These are phyloP conservation scores for Lepidocyrtinus sp. DNA, from an alignment of 2,888 invertebrate species.

Conservation along the genomic window DNA sequence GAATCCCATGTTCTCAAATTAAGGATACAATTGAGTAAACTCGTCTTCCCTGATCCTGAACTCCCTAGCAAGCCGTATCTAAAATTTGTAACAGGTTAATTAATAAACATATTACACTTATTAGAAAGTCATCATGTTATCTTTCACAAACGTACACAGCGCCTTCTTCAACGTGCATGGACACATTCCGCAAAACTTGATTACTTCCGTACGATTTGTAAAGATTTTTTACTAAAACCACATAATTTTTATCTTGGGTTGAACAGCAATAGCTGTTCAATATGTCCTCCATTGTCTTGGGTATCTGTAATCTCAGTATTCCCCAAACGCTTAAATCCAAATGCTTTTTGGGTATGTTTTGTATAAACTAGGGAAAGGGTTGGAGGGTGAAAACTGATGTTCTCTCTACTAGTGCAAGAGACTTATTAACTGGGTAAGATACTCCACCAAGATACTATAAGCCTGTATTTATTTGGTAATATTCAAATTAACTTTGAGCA, in stretches of 20 bases:
- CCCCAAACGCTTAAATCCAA: too few relatives aligned
- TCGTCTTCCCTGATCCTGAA: slow-evolving; percentile 92
- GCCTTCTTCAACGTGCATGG: background rate
- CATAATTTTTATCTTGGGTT: background rate
- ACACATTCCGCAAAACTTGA: background rate
- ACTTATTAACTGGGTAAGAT: too few relatives aligned
- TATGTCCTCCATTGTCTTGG: too few relatives aligned
- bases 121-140: background rate
- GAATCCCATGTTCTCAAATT: slow-evolving; percentile 87
- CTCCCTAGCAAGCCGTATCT: slow-evolving; percentile 95
- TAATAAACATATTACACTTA: background rate
- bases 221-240: background rate
- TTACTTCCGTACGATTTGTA: background rate
- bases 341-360: too few relatives aligned
- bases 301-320: too few relatives aligned
- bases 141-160: background rate
- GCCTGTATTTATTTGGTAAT: too few relatives aligned
- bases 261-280: too few relatives aligned
- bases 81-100: slow-evolving; percentile 69
- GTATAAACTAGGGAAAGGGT: too few relatives aligned
- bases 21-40: slow-evolving; percentile 91
- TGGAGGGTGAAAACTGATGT: too few relatives aligned
- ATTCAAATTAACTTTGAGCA: too few relatives aligned
- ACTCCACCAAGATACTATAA: too few relatives aligned
- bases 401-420: too few relatives aligned